Conservation (phyloP, 2,888 invertebrate genomes). For the Sinohyriopsis cumingii region DNA sequence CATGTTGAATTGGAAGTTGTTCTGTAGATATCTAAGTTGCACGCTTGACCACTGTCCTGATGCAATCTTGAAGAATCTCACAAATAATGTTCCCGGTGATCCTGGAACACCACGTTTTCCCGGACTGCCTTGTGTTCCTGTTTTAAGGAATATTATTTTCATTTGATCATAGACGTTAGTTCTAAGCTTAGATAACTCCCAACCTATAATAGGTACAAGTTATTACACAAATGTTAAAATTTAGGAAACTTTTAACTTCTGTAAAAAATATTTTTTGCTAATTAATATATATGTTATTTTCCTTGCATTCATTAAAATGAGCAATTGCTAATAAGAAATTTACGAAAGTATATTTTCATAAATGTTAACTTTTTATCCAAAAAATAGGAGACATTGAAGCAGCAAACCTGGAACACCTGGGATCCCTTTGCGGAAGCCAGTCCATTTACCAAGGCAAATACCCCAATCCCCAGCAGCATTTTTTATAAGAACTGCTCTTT, state of each 20-base stretch:
- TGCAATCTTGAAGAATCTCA: conserved; percentile 45
- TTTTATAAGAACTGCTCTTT: conserved; percentile 72
- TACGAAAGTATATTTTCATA: too few species aligned
- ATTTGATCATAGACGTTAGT: too few species aligned
- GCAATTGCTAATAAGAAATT: too few species aligned
- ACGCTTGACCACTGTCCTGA: conserved; percentile 14
- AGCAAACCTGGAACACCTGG: conserved; percentile 50
- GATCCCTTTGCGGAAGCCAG: conserved; percentile 66
- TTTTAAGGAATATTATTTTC: too few species aligned
- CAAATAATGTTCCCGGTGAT: conserved; percentile 52
- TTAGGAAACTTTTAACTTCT: too few species aligned
- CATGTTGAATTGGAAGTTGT: conserved; percentile 16
- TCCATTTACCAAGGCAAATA: conserved; percentile 72
- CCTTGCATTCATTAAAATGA: too few species aligned
- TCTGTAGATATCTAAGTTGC: conserved; percentile 21
- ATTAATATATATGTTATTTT: too few species aligned
- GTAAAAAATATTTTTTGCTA: too few species aligned
- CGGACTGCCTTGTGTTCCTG: background rate
- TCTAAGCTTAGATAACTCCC: too few species aligned
- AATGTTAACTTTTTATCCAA: too few species aligned
- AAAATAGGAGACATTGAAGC: background rate
- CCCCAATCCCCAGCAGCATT: conserved; percentile 73
- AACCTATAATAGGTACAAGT: too few species aligned
- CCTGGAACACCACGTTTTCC: conserved; percentile 55
- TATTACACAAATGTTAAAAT: too few species aligned